These are phyloP conservation scores for Podotricha telesiphe DNA, from an alignment of 2,888 invertebrate genomes.

Conservation along the genomic window DNA sequence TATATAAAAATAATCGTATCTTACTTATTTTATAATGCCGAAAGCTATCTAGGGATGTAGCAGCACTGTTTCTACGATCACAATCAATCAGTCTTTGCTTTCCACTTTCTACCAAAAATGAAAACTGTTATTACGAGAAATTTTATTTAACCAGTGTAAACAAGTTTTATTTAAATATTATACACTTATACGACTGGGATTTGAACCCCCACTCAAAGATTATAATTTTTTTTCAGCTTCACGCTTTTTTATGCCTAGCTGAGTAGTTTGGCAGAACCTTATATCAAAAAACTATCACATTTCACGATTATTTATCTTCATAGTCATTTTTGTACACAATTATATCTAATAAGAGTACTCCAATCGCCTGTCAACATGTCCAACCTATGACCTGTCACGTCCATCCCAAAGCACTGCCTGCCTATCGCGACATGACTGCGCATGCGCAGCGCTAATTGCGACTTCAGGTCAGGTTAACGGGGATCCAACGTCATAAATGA, in stretches of 20 bases:
- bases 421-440: constrained; percentile 50
- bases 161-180: too few species aligned
- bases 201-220: too few species aligned
- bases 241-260: too few species aligned
- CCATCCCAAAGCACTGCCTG: constrained; percentile 28
- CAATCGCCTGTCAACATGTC: constrained; percentile 27
- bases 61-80: too few species aligned
- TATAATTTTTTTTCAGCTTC: too few species aligned
- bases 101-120: too few species aligned
- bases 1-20: constrained; percentile 4
- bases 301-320: background rate
- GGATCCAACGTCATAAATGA: constrained; percentile 37
- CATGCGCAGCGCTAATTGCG: constrained; percentile 63
- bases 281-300: background rate
- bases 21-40: background rate
- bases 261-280: too few species aligned
- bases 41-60: too few species aligned
- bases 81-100: too few species aligned
- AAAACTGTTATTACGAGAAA: too few species aligned
- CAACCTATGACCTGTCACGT: constrained; percentile 37
- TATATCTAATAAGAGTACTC: background rate
- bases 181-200: too few species aligned
- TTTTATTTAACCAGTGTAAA: too few species aligned
- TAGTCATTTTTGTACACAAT: background rate
- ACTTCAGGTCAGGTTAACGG: constrained; percentile 47